phyloP scores from a whole-genome alignment of 2,888 invertebrate species.

The Agonopterix subpropinquella region DNA sequence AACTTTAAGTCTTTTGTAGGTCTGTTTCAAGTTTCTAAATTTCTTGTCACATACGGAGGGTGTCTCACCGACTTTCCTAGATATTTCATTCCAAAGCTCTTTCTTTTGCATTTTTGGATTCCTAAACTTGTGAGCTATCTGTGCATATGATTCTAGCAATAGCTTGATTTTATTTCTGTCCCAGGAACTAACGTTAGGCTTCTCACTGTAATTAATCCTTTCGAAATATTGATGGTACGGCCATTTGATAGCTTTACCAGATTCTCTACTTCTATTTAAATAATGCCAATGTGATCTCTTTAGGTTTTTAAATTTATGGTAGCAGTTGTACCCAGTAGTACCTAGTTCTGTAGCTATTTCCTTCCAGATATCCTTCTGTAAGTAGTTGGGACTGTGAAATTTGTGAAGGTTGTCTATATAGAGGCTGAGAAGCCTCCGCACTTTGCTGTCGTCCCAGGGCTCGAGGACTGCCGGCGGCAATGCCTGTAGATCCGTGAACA shows the following conservation, averaged over 20 bases:
- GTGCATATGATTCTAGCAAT: conserved; percentile 48
- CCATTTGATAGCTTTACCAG: conserved; percentile 56
- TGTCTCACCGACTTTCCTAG: conserved; percentile 14
- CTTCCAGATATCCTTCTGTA: conserved; percentile 64
- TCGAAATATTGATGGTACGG: conserved; percentile 59
- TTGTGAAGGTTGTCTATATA: conserved; percentile 55
- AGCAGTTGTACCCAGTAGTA: conserved; percentile 59
- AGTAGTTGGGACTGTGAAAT: conserved; percentile 41
- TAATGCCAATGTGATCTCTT: conserved; percentile 59
- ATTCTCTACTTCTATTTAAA: conserved; percentile 42
- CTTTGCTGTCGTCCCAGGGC: conserved; percentile 59
- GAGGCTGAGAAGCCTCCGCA: conserved; percentile 42
- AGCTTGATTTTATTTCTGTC: conserved; percentile 44
- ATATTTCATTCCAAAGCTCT: conserved; percentile 29
- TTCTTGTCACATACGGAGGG: conserved; percentile 41
- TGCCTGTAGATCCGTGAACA: conserved; percentile 55
- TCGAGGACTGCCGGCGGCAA: conserved; percentile 42
- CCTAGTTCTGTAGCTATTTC: conserved; percentile 50
- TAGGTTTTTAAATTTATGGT: conserved; percentile 63
- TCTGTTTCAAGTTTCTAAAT: conserved; percentile 63
- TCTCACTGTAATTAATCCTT: conserved; percentile 55
- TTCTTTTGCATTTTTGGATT: conserved; percentile 58
- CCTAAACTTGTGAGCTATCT: conserved; percentile 52
- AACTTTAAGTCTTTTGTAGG: conserved; percentile 51
- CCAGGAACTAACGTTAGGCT: conserved; percentile 48